Base-by-base conservation (phyloP, 2,888 invertebrate species). In the Orthosia cruda region DNA sequence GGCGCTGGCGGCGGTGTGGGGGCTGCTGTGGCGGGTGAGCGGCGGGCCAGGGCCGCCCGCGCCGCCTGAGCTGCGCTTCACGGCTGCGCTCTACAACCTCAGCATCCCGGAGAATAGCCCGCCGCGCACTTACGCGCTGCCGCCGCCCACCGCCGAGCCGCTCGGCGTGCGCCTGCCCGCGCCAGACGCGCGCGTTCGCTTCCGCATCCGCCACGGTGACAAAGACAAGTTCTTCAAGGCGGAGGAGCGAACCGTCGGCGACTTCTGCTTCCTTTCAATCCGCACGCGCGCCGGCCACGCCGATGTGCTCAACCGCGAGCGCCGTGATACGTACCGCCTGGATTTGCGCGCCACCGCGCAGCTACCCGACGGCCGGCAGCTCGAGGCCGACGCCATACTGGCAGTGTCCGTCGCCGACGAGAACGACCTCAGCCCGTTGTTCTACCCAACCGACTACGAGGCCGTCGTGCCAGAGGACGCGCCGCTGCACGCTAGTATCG, bases 401-500 rank as follows among this genome's bases (percentile, higher is more conserved):
- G 96, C 97, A 72, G 98, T 99, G 54, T 97, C 97, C 80, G 97
- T 99, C 74, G 96, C 98, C 75, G 99, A 99, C 95, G 98, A 98
- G 72, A 99, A 99, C 95, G 99, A 99, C 94, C 97, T 99, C 84
- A 98, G 98, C 93, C 99, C 99, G 55, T 97, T 99, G 50, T 99
- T 99, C 96, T 98, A 98, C 93, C 98, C 98, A 40, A 98, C 98
- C 65, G 98, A 98, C 86, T 99, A 99, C 95, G 98, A 98, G 90
- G 98, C 98, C 63, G 97, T 97, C n/a, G 98, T 99, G 58, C 97
- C 98, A 32, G 99, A 99, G 94, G 99, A 99, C 93, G 98, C 98
- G 76, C 98, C 98, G 16, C 96, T 99, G 74, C 99, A 99, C 94
- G 97, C 98, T 72, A 98, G 98, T 92, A 97, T 99, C 75, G 95